Base-by-base conservation (phyloP, 2,113 vertebrate species). In the Corapipo altera region DNA sequence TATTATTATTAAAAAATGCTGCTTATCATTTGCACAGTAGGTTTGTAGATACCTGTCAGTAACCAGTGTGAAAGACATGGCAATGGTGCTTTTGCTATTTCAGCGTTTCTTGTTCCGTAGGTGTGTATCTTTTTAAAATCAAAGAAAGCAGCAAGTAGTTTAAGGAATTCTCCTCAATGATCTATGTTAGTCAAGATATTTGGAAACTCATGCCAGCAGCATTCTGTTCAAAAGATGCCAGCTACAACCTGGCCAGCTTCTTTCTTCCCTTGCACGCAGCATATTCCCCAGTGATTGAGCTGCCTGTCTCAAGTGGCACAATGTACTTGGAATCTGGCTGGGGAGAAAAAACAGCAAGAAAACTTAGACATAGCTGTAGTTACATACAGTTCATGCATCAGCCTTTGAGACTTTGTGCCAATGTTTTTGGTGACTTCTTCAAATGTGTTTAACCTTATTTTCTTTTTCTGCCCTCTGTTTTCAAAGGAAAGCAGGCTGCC, bases 1-100 rank as follows among this genome's bases (percentile, higher is more conserved):
- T 80, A 11, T 89, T 93, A 76, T 72, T 91, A 37, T 78, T 92
- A 55, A 85, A n/a, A 82, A 96, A 94, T 89, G 49, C 83, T 75
- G 54, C 77, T 67, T 95, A 11, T 78, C 32, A 35, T 33, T 86
- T 10, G 5, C 35, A 8, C 9, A 7, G 62, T 30, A 57, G 15
- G 14, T 57, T 91, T 80, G 26, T 48, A 37, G 55, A 27, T 78
- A 64, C 18, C 35, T 28, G 39, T 37, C 43, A 46, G 24, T 72
- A 65, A 46, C n/a, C 28, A 26, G 5, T 5, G 7, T 59, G 22
- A 49, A 71, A 84, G 17, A 65, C 57, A 15, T 41, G 24, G 23
- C n/a, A 46, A 1, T 61, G 14, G 7, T 75, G 5, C 32, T 89
- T 39, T 7, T 30, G 18, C 28, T 75, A 0, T 85, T 88, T 72